Conservation (phyloP, 37 sponge, comb jelly and placozoan species). For the Cladorhizidae sp. region DNA sequence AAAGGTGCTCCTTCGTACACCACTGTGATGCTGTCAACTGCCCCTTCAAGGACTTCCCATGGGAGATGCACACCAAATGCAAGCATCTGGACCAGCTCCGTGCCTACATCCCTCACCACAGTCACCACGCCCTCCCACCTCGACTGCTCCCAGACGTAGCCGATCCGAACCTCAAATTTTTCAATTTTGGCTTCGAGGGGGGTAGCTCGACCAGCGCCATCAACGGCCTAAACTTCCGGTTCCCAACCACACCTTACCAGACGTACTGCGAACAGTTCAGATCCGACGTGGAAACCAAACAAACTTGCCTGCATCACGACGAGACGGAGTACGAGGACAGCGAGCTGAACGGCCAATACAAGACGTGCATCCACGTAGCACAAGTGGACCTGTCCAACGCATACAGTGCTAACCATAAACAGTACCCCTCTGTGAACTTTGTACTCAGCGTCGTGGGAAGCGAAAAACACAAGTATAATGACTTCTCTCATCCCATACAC, state of each 20-base stretch:
- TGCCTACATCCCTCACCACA: conserved; percentile 1
- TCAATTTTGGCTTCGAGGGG: conserved; percentile 86
- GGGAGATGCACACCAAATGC: conserved; percentile 40
- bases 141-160: neutral
- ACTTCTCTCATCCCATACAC: conserved; percentile 74
- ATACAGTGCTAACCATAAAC: neutral
- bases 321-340: too few relatives aligned
- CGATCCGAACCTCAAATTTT: conserved; percentile 15
- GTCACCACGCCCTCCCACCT: conserved; percentile 1
- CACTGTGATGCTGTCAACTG: conserved; percentile 71
- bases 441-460: conserved; percentile 26
- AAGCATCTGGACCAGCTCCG: conserved; percentile 34
- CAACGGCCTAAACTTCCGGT: conserved; percentile 69
- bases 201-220: conserved; percentile 50
- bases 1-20: neutral
- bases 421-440: conserved; percentile 7
- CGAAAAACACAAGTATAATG: neutral
- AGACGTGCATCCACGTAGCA: neutral
- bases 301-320: neutral
- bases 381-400: neutral
- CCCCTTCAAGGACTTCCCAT: conserved; percentile 52
- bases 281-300: neutral
- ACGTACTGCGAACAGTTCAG: conserved; percentile 2
- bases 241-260: conserved; percentile 56
- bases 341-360: neutral